These are phyloP conservation scores for Isichthys henryi DNA, from an alignment of 2,113 vertebrate species.

Conservation along the genomic window DNA sequence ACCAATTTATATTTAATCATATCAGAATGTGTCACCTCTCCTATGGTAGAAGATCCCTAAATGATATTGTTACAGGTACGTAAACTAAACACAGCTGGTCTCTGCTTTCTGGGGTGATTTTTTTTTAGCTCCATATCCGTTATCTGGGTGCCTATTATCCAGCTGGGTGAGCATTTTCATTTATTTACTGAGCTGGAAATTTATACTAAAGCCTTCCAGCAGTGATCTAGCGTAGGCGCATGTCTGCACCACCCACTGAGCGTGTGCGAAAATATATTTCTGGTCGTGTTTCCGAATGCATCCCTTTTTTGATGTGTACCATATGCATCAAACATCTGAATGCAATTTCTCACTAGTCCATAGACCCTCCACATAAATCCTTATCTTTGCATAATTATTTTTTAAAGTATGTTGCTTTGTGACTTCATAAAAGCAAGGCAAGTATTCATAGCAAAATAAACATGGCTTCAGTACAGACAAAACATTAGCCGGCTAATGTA, in stretches of 20 bases:
- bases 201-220: background rate
- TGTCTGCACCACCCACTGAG: background rate
- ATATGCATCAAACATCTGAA: conserved; percentile 6
- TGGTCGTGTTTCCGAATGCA: background rate
- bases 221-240: background rate
- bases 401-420: background rate
- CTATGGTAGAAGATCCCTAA: background rate
- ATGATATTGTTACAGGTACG: background rate
- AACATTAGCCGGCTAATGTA: background rate
- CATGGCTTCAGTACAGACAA: background rate
- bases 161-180: background rate
- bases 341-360: background rate
- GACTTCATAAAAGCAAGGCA: background rate
- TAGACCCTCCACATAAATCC: background rate
- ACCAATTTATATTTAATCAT: background rate
- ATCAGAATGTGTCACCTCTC: background rate
- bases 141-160: background rate
- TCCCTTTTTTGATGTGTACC: background rate
- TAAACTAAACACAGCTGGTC: background rate
- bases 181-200: background rate
- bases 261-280: background rate
- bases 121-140: background rate
- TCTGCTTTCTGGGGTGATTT: background rate
- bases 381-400: background rate
- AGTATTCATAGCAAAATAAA: background rate